phyloP scores from a whole-genome alignment of 1,140 invertebrate genomes.

The Ruditapes philippinarum region DNA sequence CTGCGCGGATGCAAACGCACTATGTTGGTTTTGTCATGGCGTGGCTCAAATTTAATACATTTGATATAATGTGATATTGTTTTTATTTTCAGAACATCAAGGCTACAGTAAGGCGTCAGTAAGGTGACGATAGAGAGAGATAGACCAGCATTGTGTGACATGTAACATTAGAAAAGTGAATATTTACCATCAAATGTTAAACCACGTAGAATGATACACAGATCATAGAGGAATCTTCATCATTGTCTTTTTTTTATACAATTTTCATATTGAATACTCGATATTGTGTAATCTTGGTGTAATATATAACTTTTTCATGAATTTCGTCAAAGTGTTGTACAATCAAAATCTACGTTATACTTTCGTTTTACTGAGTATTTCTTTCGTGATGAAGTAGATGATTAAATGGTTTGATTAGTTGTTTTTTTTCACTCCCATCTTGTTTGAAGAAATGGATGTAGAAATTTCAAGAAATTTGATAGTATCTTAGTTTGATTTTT shows the following conservation, averaged over 20 bases:
- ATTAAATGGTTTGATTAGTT: too few species aligned
- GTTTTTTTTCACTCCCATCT: too few species aligned
- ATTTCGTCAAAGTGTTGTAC: constrained; percentile 13
- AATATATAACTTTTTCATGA: neutral
- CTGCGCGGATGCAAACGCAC: too few species aligned
- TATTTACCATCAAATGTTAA: too few species aligned
- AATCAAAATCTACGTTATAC: constrained; percentile 4
- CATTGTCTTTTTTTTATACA: neutral
- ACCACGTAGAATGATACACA: neutral
- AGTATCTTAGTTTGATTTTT: too few species aligned
- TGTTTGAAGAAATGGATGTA: too few species aligned
- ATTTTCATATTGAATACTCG: constrained; percentile 28
- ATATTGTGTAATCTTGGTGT: constrained; percentile 17
- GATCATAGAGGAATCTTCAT: neutral
- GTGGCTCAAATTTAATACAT: too few species aligned
- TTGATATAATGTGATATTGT: too few species aligned
- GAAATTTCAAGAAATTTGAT: too few species aligned
- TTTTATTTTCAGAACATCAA: constrained; percentile 73
- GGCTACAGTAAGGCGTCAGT: constrained; percentile 61
- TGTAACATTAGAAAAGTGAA: neutral
- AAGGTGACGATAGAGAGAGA: neutral
- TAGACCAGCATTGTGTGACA: neutral
- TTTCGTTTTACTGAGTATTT: too few species aligned
- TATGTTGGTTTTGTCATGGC: too few species aligned
- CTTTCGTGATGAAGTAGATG: too few species aligned